Evolutionary conservation across 2,797 vertebrate species (phyloP), one percentile per base, ranked within the genome.

Genomic region (Tamandua tetradactyla): DNA sequence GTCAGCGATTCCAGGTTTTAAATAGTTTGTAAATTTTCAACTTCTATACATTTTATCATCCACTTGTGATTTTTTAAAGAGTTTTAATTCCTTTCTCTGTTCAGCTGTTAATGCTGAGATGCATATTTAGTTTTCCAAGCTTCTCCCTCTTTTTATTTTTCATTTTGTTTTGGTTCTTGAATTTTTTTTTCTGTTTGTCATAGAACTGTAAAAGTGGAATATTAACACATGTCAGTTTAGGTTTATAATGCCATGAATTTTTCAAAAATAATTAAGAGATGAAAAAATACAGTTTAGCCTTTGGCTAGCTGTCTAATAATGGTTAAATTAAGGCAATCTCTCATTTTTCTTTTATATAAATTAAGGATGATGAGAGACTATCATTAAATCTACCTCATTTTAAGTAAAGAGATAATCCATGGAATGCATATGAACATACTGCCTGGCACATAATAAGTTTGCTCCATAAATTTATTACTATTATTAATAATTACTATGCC

Each of bases 1-100:
- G 98, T 98, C 98, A 98, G 98, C 98, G 98, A 98, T 98, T 98
- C 97, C 98, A 98, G 98, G 98, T 98, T 98, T 98, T 99, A 98
- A 99, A 98, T 98, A 98, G 98, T 99, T 98, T 98, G 98, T 98
- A 98, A 97, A 98, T 99, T 99, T 99, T 98, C 98, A 98, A 98
- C 98, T 99, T 98, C 97, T 98, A 98, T 98, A 52, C 13, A 97
- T 98, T 98, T 98, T 97, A 98, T 89, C 98, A 98, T 96, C 98
- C 99, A 98, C 98, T 98, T 98, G 96, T 98, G 98, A 98, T 97
- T 98, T 98, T 98, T 98, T 98, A 98, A 98, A n/a, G n/a, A n/a
- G n/a, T n/a, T n/a, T n/a, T n/a, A n/a, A n/a, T n/a, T n/a, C n/a
- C n/a, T n/a, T n/a, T n/a, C n/a, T n/a, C n/a, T n/a, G n/a, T n/a